A percentile compares a stretch with the other conserved stretches of the same genome.
These are phyloP conservation scores for Antennarius striatus DNA, from an alignment of 2,113 vertebrate genomes.

Conservation along the genomic window DNA sequence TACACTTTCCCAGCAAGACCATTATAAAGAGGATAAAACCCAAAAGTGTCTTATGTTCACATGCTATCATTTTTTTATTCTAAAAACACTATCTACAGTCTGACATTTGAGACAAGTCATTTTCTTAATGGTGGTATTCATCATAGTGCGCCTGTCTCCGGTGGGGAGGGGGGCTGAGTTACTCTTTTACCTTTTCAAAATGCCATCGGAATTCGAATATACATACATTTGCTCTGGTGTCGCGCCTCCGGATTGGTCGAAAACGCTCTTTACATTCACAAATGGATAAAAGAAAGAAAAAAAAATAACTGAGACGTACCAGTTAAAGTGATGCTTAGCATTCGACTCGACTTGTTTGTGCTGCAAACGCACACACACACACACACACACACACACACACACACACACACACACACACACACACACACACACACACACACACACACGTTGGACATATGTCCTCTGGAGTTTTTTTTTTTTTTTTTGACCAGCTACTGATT, in stretches of 20 bases:
- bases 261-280: no score
- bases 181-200: constrained; percentile 61
- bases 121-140: constrained; percentile 70
- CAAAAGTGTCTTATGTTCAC: constrained; percentile 48
- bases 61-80: constrained; percentile 67
- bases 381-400: no score
- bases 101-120: constrained; percentile 76
- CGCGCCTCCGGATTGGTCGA: no score
- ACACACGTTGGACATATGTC: constrained; percentile 7
- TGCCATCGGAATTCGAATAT: constrained; percentile 32
- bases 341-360: constrained; percentile 16
- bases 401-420: no score
- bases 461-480: no score
- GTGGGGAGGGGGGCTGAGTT: constrained; percentile 15
- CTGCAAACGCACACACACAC: not conserved
- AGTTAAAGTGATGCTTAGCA: constrained; percentile 37
- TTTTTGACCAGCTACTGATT: no score
- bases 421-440: no score
- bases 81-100: constrained; percentile 56
- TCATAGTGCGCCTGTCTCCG: constrained; percentile 48
- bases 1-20: constrained; percentile 59
- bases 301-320: not conserved
- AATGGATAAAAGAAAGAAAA: no score
- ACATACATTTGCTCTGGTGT: no score
- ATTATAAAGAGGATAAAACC: constrained; percentile 51